Percentiles rank a stretch among this genome's conserved stretches.
These are phyloP conservation scores for Crotalus helleri DNA, from an alignment of 2,113 vertebrate genomes.

Conservation along the genomic window DNA sequence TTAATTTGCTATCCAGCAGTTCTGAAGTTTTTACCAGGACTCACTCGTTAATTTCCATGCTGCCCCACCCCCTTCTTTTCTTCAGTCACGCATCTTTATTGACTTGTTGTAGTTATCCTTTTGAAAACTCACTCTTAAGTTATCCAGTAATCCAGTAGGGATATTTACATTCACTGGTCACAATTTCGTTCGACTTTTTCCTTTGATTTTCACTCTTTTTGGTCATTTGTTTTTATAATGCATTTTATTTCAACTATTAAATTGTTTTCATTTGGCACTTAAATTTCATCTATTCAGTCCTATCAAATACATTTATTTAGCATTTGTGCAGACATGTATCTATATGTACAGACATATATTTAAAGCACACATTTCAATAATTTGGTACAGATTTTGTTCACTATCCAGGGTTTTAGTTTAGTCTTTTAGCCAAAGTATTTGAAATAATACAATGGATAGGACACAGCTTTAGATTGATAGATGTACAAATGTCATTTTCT, in stretches of 20 bases:
- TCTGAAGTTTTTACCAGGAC: constrained; percentile 14
- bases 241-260: not conserved
- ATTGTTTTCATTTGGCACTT: not conserved
- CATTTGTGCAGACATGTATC: not conserved
- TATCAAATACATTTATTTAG: not conserved
- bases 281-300: fast-evolving
- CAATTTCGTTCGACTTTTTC: not conserved
- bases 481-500: not conserved
- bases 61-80: not conserved
- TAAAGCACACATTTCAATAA: not conserved
- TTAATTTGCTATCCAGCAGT: constrained; percentile 1
- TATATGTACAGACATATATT: not conserved
- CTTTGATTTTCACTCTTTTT: fast-evolving
- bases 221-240: not conserved
- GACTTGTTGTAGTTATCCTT: not conserved
- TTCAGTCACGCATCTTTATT: not conserved
- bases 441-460: not conserved
- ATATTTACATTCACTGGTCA: not conserved
- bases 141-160: not conserved
- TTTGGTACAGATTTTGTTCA: not conserved
- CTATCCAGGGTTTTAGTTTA: not conserved
- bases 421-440: not conserved
- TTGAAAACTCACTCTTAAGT: not conserved
- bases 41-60: not conserved
- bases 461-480: not conserved